Percentiles rank a stretch among this genome's conserved stretches.
Conservation (phyloP, 1,140 invertebrate species). For the Drosophila ambigua region DNA sequence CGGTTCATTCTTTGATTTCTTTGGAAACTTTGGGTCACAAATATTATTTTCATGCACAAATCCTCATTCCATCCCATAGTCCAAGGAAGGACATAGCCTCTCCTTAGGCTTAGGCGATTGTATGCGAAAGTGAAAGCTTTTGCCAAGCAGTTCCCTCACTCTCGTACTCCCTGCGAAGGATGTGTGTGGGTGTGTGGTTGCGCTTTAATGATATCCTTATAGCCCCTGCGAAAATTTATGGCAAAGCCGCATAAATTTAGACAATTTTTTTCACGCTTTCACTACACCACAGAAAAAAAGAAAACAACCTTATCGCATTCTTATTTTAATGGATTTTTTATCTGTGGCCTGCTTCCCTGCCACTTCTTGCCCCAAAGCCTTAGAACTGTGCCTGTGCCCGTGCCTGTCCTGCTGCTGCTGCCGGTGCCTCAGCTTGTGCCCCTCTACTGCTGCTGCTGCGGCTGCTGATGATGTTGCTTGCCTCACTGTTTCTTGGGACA, state of each 20-base stretch:
- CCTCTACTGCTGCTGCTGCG: slow-evolving; percentile 50
- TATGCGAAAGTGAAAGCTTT: slow-evolving; percentile 68
- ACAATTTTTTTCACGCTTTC: slow-evolving; percentile 78
- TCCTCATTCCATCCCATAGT: slow-evolving; percentile 20
- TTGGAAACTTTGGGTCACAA: too few relatives aligned
- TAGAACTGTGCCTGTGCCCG: not conserved
- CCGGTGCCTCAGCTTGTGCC: slow-evolving; percentile 8
- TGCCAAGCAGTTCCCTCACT: slow-evolving; percentile 54
- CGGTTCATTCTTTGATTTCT: too few relatives aligned
- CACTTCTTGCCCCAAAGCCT: too few relatives aligned
- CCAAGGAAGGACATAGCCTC: slow-evolving; percentile 57
- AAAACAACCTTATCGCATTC: slow-evolving; percentile 70
- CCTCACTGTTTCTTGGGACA: slow-evolving; percentile 55
- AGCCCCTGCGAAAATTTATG: slow-evolving; percentile 75
- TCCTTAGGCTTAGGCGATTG: slow-evolving; percentile 41
- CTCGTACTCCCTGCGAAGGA: slow-evolving; percentile 13
- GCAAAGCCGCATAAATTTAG: slow-evolving; percentile 80
- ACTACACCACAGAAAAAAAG: slow-evolving; percentile 52
- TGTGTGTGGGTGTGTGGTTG: slow-evolving; percentile 59
- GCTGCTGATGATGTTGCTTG: slow-evolving; percentile 10
- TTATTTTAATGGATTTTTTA: slow-evolving; percentile 83
- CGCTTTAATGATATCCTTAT: slow-evolving; percentile 82
- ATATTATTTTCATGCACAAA: slow-evolving; percentile 2
- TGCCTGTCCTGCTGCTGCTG: slow-evolving; percentile 17
- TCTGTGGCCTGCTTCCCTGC: slow-evolving; percentile 26